Percentiles rank a stretch among this genome's conserved stretches.
Conservation (phyloP, 2,888 invertebrate genomes). For the Tenodera sinensis region DNA sequence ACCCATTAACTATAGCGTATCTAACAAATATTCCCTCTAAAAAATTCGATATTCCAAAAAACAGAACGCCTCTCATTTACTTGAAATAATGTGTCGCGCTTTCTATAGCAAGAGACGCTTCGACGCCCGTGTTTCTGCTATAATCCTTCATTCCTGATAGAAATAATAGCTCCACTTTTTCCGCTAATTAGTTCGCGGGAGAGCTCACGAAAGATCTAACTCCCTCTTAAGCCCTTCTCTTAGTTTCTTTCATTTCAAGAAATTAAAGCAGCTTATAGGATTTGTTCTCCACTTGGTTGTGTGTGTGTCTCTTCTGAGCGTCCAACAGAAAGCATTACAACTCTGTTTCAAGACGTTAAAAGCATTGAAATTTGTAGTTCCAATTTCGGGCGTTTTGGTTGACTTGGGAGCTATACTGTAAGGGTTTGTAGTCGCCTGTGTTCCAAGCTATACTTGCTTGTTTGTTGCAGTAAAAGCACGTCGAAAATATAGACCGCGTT, state of each 20-base stretch:
- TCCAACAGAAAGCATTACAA: not conserved
- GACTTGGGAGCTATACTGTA: too few relatives aligned
- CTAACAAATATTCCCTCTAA: too few relatives aligned
- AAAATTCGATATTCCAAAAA: too few relatives aligned
- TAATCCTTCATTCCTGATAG: not conserved
- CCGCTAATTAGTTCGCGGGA: not conserved
- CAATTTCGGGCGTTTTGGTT: not conserved
- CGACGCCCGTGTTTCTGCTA: not conserved
- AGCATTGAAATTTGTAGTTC: not conserved
- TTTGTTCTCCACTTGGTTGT: not conserved
- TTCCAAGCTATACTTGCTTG: too few relatives aligned
- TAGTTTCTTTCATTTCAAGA: not conserved
- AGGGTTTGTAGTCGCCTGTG: too few relatives aligned
- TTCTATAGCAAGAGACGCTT: not conserved
- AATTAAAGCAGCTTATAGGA: not conserved
- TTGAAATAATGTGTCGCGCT: not conserved
- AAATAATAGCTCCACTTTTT: not conserved
- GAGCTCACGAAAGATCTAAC: not conserved
- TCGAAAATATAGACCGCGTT: too few relatives aligned
- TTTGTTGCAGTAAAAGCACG: too few relatives aligned
- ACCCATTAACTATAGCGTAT: too few relatives aligned
- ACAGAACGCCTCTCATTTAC: not conserved
- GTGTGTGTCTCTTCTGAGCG: not conserved
- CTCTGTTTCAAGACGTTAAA: not conserved
- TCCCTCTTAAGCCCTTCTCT: not conserved